Percentiles rank a stretch among this genome's conserved stretches.
Evolutionary conservation across 2,113 vertebrate species (phyloP).

Genomic region (Perognathus longimembris): DNA sequence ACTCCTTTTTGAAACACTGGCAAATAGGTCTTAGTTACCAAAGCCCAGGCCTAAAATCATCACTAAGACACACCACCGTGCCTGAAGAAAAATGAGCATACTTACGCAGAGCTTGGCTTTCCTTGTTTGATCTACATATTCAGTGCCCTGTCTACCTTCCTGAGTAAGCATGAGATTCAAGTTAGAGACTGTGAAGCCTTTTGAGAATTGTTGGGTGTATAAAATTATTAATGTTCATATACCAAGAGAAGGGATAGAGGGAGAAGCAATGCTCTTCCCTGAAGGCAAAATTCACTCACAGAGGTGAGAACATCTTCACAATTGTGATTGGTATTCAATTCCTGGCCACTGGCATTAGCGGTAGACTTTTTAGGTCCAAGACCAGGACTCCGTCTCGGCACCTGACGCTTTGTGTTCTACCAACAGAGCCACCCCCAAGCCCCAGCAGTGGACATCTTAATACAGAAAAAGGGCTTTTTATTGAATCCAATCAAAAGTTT

Average conservation of each 20-base stretch:
- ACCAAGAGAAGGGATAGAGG: neutral
- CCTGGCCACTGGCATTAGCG: neutral
- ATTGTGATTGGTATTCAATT: slow-evolving; percentile 51
- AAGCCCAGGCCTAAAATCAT: neutral
- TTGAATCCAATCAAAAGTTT: slow-evolving; percentile 64
- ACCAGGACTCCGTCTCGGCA: too few relatives aligned
- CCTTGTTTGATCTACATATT: neutral
- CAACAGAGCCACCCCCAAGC: too few relatives aligned
- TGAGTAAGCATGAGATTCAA: slow-evolving; percentile 37
- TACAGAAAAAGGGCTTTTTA: slow-evolving; percentile 67
- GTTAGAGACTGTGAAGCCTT: neutral
- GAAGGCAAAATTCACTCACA: slow-evolving; percentile 27
- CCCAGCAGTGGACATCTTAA: too few relatives aligned
- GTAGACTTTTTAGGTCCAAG: too few relatives aligned
- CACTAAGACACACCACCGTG: neutral
- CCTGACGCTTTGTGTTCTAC: too few relatives aligned
- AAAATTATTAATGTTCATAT: too few relatives aligned
- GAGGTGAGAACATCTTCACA: slow-evolving; percentile 25
- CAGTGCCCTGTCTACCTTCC: neutral
- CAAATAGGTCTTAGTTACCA: neutral
- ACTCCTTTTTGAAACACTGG: neutral
- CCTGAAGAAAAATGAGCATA: neutral
- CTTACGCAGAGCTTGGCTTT: neutral
- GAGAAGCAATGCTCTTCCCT: neutral
- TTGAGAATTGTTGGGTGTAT: neutral